These are phyloP conservation scores for Adoxophyes honmai DNA, from an alignment of 1,140 invertebrate genomes.

Conservation along the genomic window DNA sequence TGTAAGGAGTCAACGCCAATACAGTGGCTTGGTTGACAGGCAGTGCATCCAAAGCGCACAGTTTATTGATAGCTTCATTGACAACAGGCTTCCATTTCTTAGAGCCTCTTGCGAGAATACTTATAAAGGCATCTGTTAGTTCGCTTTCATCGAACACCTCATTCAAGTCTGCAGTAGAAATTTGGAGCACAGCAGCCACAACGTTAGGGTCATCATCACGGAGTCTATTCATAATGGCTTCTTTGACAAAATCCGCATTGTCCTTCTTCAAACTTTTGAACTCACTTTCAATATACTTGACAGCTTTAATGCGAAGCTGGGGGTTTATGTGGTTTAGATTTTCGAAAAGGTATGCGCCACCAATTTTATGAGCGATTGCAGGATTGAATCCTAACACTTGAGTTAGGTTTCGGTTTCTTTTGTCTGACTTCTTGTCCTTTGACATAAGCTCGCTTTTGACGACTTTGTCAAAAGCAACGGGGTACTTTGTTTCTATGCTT, in stretches of 20 bases:
- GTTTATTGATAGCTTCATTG: constrained; percentile 56
- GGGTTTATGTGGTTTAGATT: constrained; percentile 82
- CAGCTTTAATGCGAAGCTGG: constrained; percentile 79
- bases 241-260: constrained; percentile 77
- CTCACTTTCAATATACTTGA: constrained; percentile 78
- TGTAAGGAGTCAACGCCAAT: constrained; percentile 77
- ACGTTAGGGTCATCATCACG: constrained; percentile 78
- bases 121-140: constrained; percentile 44
- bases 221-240: constrained; percentile 78
- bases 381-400: constrained; percentile 75
- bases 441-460: constrained; percentile 73
- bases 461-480: constrained; percentile 81
- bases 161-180: constrained; percentile 57
- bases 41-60: constrained; percentile 54
- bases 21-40: constrained; percentile 60
- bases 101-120: constrained; percentile 39
- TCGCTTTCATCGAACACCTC: constrained; percentile 59
- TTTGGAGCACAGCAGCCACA: constrained; percentile 71
- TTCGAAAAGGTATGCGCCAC: constrained; percentile 79
- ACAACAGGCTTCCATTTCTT: constrained; percentile 63
- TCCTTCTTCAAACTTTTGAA: constrained; percentile 69
- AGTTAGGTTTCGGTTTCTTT: constrained; percentile 43
- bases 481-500: constrained; percentile 81
- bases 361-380: constrained; percentile 73
- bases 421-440: constrained; percentile 36